These are phyloP conservation scores for Lycia hirtaria DNA, from an alignment of 2,888 invertebrate species.

Conservation along the genomic window DNA sequence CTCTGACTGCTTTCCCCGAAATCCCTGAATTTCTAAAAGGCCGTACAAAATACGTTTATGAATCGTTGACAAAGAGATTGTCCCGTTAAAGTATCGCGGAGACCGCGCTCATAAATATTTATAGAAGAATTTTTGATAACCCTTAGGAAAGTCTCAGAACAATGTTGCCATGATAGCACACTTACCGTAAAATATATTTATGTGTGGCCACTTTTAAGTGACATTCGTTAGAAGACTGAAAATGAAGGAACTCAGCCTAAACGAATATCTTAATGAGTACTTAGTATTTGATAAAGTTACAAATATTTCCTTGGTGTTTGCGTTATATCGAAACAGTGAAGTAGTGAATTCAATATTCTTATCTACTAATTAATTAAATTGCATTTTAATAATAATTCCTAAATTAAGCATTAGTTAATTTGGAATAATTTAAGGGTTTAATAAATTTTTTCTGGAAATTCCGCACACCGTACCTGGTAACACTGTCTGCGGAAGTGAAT, in stretches of 20 bases:
- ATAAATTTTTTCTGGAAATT: neutral
- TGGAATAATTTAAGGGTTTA: neutral
- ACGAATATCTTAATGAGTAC: no score
- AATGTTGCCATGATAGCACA: slow-evolving; percentile 5
- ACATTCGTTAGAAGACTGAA: no score
- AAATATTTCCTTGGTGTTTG: no score
- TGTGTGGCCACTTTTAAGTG: no score
- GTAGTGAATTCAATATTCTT: no score
- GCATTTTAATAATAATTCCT: no score
- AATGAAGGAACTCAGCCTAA: no score
- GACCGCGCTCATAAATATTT: slow-evolving; percentile 25
- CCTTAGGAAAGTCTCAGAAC: slow-evolving; percentile 13
- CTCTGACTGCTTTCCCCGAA: neutral
- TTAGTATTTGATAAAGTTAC: no score
- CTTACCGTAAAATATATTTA: neutral
- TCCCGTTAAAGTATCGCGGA: slow-evolving; percentile 8
- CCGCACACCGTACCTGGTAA: neutral
- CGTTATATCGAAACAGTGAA: no score
- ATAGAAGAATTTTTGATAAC: slow-evolving; percentile 17
- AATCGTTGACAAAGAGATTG: slow-evolving; percentile 20
- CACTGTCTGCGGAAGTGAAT: slow-evolving; percentile 24
- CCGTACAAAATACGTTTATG: slow-evolving; percentile 19
- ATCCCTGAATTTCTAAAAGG: neutral
- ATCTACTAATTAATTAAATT: no score
- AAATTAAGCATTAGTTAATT: no score